These are phyloP conservation scores for Atethmia centrago DNA, from an alignment of 2,888 invertebrate genomes.

Conservation along the genomic window DNA sequence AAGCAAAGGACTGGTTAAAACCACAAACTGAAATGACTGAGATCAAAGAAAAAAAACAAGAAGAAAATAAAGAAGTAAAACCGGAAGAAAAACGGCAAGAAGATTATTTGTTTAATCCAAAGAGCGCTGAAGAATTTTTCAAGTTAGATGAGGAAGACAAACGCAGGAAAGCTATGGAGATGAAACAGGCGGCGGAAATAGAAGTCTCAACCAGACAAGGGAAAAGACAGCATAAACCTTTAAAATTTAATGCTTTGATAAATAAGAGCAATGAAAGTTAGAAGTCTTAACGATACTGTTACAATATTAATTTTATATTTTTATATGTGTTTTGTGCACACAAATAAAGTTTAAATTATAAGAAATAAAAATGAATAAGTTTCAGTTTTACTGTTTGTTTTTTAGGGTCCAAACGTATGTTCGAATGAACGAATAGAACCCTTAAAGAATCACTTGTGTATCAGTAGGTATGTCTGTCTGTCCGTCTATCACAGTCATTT, in stretches of 20 bases:
- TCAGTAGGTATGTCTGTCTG: too few relatives aligned
- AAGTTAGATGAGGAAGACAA: slow-evolving; percentile 38
- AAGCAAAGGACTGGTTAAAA: slow-evolving; percentile 83
- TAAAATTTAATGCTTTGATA: slow-evolving; percentile 34
- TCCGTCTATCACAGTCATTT: too few relatives aligned
- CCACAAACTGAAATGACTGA: slow-evolving; percentile 61
- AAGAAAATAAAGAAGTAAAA: slow-evolving; percentile 9
- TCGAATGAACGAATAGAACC: too few relatives aligned
- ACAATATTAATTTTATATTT: slow-evolving; percentile 50
- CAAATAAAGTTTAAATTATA: not conserved
- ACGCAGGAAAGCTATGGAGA: slow-evolving; percentile 16
- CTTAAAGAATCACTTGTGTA: too few relatives aligned
- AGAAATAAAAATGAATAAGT: not conserved
- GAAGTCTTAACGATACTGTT: not conserved
- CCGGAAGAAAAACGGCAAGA: slow-evolving; percentile 8
- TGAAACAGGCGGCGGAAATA: not conserved
- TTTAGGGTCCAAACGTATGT: too few relatives aligned
- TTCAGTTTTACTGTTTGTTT: not conserved
- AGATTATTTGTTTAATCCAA: slow-evolving; percentile 13
- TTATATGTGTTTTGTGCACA: slow-evolving; percentile 29
- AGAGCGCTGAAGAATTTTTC: slow-evolving; percentile 39
- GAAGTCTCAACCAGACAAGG: not conserved
- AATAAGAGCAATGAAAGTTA: not conserved
- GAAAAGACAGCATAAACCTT: slow-evolving; percentile 41
- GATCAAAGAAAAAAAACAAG: slow-evolving; percentile 10